Conservation (phyloP, 2,113 vertebrate genomes). For the Pyxicephalus adspersus region DNA sequence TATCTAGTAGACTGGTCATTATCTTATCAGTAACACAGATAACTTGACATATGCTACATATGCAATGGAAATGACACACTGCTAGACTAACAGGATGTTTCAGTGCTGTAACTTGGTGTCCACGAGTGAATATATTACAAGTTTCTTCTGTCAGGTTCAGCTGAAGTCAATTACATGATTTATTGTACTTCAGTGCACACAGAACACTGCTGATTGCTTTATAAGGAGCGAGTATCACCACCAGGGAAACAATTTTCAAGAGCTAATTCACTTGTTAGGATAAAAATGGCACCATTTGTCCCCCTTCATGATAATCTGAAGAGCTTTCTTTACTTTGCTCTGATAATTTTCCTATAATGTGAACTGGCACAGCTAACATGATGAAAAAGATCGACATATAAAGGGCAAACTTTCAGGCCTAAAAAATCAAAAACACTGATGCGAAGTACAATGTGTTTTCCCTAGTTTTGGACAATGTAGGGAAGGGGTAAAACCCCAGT, state of each 20-base stretch:
- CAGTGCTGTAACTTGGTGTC: neutral
- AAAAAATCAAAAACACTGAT: too few relatives aligned
- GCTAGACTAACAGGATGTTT: neutral
- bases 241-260: neutral
- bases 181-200: constrained; percentile 2
- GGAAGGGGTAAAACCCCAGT: too few relatives aligned
- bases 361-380: constrained; percentile 2
- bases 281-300: neutral
- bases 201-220: constrained; percentile 19
- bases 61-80: neutral
- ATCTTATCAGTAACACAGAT: neutral
- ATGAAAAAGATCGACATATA: constrained; percentile 3
- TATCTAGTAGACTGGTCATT: neutral
- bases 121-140: neutral
- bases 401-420: neutral
- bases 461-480: too few relatives aligned
- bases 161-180: neutral
- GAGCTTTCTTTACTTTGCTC: neutral
- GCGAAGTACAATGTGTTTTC: too few relatives aligned
- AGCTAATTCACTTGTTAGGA: constrained; percentile 4
- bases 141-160: neutral
- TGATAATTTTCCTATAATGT: neutral
- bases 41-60: neutral
- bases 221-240: neutral
- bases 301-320: neutral